Evolutionary conservation across 2,888 invertebrate genomes (phyloP).

Genomic region (Xanthia togata): DNA sequence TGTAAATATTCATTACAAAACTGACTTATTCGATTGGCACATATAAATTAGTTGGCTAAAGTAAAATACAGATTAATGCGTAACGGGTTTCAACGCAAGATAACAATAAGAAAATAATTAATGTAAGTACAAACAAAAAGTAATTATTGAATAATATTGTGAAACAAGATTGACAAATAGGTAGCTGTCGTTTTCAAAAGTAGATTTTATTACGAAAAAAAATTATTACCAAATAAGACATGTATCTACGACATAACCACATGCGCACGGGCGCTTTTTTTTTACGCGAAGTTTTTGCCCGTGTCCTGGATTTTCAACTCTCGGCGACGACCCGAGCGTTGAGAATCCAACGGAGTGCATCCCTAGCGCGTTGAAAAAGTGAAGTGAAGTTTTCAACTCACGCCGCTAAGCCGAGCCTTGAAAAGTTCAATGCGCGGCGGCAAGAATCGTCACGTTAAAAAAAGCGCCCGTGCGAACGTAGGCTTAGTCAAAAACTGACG

Average conservation of each 20-base stretch:
- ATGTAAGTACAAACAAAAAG: not conserved
- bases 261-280: no score
- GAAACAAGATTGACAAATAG: not conserved
- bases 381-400: no score
- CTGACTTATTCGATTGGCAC: slow-evolving; percentile 76
- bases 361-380: no score
- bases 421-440: no score
- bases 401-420: no score
- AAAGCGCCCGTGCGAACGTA: no score
- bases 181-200: not conserved
- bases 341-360: no score
- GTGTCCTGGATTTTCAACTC: no score
- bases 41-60: slow-evolving; percentile 69
- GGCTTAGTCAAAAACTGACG: not conserved
- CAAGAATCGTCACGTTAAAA: no score
- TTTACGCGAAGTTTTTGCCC: no score
- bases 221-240: not conserved
- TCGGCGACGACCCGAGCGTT: no score
- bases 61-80: slow-evolving; percentile 28
- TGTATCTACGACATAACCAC: not conserved
- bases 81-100: slow-evolving; percentile 20
- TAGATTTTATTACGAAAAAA: no score
- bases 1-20: slow-evolving; percentile 50
- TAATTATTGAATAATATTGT: not conserved
- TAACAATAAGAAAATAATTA: slow-evolving; percentile 1